A percentile compares a stretch with the other conserved stretches of the same genome.
phyloP scores from a whole-genome alignment of 2,888 invertebrate species.

The Lasioglossum figueresi region DNA sequence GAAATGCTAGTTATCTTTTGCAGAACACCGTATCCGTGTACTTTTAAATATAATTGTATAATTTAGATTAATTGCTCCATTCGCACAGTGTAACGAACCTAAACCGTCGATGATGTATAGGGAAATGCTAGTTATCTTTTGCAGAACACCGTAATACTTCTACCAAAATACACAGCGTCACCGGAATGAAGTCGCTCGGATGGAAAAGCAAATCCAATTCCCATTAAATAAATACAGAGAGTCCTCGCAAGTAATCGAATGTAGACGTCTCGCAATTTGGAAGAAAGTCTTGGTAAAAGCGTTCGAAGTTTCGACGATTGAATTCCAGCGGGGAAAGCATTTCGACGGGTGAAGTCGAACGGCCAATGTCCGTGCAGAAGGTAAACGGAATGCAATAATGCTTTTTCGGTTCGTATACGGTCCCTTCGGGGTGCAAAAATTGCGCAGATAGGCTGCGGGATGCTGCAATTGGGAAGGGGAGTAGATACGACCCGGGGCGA shows the following conservation, averaged over 20 bases:
- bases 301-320: background rate
- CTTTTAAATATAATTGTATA: background rate
- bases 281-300: background rate
- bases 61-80: background rate
- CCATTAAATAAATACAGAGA: slow-evolving; percentile 1
- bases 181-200: background rate
- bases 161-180: background rate
- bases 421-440: slow-evolving; percentile 60
- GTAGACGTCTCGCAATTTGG: background rate
- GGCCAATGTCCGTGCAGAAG: slow-evolving; percentile 2
- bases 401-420: slow-evolving; percentile 34
- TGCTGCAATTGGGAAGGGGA: slow-evolving; percentile 39
- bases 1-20: background rate
- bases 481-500: slow-evolving; percentile 17
- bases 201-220: background rate
- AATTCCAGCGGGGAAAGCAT: background rate
- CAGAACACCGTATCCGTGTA: background rate
- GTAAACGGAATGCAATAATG: slow-evolving; percentile 35
- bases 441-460: slow-evolving; percentile 53
- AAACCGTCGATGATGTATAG: background rate
- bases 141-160: background rate
- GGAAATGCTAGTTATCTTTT: background rate
- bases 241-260: background rate
- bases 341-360: background rate
- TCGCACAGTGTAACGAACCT: background rate